Percentiles rank a stretch among this genome's conserved stretches.
phyloP scores from a whole-genome alignment of 2,888 invertebrate genomes.

The Julus scanicus region DNA sequence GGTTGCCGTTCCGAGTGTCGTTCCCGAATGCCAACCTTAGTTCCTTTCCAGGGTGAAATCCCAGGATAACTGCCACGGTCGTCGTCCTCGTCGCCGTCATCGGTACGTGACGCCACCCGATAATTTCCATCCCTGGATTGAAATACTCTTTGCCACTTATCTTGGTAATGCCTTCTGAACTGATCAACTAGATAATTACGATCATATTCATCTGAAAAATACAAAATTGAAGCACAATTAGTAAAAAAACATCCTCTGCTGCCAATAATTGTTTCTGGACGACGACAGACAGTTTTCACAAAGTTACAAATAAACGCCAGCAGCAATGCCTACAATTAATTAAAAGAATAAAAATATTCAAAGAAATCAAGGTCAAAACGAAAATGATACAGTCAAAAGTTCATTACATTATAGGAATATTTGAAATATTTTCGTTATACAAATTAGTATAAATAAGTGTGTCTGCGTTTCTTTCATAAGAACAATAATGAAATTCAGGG shows the following conservation, averaged over 20 bases:
- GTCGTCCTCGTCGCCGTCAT: neutral
- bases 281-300: too few relatives aligned
- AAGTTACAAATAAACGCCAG: too few relatives aligned
- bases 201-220: conserved; percentile 47
- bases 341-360: too few relatives aligned
- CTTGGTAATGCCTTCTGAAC: conserved; percentile 41
- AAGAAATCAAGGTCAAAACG: too few relatives aligned
- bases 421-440: too few relatives aligned
- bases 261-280: neutral
- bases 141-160: conserved; percentile 29
- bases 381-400: too few relatives aligned
- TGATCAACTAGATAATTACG: conserved; percentile 39
- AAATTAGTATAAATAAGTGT: too few relatives aligned
- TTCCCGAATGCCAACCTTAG: neutral
- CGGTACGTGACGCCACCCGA: neutral
- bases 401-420: too few relatives aligned
- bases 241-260: neutral
- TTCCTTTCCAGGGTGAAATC: neutral
- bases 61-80: neutral
- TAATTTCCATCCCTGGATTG: conserved; percentile 44
- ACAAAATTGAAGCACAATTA: neutral
- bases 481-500: too few relatives aligned
- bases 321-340: too few relatives aligned
- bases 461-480: too few relatives aligned
- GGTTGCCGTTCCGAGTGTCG: neutral